Base-by-base conservation (phyloP, 1,140 invertebrate species). In the Drosophila rufa region DNA sequence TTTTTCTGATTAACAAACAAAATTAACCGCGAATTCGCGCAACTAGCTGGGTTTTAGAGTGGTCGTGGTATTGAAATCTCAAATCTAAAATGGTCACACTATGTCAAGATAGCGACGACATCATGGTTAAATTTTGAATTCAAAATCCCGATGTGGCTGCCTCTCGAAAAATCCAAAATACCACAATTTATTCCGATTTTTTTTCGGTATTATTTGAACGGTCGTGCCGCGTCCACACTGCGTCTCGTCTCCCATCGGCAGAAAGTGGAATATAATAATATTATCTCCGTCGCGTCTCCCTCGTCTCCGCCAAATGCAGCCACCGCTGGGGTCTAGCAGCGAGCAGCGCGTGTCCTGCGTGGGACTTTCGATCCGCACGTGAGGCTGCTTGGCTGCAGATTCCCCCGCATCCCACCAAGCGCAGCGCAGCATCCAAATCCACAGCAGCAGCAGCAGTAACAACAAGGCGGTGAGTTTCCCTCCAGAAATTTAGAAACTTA, bases 391-490 rank as follows among this genome's bases (percentile, higher is more conserved):
- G 11, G 14, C 38, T 59, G 61, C 61, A 60, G 8, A 33, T 43
- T 38, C 40, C 47, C 38, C 30, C 47, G 12, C 7, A 43, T 46
- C 38, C 61, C n/a, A 33, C 38, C 40, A 5, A 27, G 8, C 40
- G 2, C 48, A 47, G 67, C 64, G 45, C 67, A 65, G 62, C 40
- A 43, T 53, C 30, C 47, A 11, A 25, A 36, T 56, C 27, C 40
- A 12, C 40, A 30, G 14, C 19, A 19, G 8, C 38, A 17, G 30
- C 45, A 61, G 5, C 9, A 55, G 11, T 19, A 61, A 53, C 15
- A 51, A 36, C 15, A 22, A 22, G n/a, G 11, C 61, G 47, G 67
- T 70, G n/a, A 70, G 67, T 68, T 55, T 70, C 40, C 47, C 64
- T 40, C 33, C 17, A 15, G 9, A 30, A 47, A 17, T 45, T 45